Base-by-base conservation (phyloP, 2,888 invertebrate genomes). In the Drosophila villosipedis region DNA sequence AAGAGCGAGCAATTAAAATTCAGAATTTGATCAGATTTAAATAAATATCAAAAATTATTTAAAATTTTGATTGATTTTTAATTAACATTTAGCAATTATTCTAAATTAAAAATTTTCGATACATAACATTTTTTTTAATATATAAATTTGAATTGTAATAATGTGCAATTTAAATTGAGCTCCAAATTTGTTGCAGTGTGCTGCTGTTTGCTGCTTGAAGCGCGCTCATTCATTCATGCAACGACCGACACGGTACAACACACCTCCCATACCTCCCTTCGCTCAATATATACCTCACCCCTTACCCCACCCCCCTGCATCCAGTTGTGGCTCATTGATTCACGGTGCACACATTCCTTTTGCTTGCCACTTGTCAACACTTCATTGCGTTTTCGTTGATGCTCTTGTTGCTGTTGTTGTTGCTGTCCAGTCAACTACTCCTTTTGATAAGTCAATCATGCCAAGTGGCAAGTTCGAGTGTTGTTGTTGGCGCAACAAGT, bases 361-460 rank as follows among this genome's bases (percentile, higher is more conserved):
- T 82, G 87, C 89, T 85, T 85, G 85, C 85, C 85, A 85, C 85
- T 85, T 85, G 85, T 85, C 85, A 85, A 85, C 85, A 85, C 85
- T 85, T 85, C 90, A 86, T 89, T 85, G 80, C 72, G 81, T 72
- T 70, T 76, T 54, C 60, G 66, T 49, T 66, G 73, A 54, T 47
- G 47, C 22, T 47, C 47, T 53, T 78, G 70, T 12, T 53, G 61
- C 31, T 68, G 66, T 59, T 82, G 66, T 19, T 65, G 79, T 41
- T 68, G 77, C 19, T 67, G 76, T 58, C 55, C 78, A 79, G 82
- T 80, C 74, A 82, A 75, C 81, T 75, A 78, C 79, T 83, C 80
- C 88, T 91, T 84, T 88, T 88, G 88, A 88, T 88, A 91, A 88
- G 88, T 88, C 88, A 88, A 88, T 88, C 88, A 88, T 70, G 86